Evolutionary conservation across 2,113 vertebrate genomes (phyloP), one percentile per base, ranked within the genome.

Genomic region (Lagopus muta): DNA sequence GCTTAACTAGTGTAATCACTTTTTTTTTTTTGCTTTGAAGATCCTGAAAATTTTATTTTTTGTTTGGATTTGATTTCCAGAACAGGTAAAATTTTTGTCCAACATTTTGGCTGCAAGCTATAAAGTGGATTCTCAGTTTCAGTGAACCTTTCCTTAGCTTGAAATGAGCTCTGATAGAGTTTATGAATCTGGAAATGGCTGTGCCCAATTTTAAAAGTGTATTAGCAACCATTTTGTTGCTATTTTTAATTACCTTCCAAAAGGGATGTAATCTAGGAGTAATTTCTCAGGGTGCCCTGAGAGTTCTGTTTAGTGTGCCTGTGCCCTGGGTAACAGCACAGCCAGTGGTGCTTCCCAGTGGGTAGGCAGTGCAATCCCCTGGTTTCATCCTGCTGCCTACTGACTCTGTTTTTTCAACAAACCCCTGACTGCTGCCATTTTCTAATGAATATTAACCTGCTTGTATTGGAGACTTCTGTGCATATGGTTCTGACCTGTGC

Each of bases 261-360:
- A 36, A 70, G 15, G 16, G 36, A 11, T 2, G 13, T 17, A 13
- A 47, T 27, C 15, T 21, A 18, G 19, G 57, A 19, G 21, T 72
- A 2, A 0, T 8, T 77, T 60, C 38, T 45, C 42, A 4, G 1
- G 0, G 11, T n/a, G 58, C n/a, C 55, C 24, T 2, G 30, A 11
- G 57, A 8, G 19, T 7, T 32, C 18, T 22, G 19, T 66, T 45
- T 61, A 0, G 7, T n/a, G 40, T 40, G 36, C 25, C 19, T n/a
- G 40, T 40, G 36, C 25, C 19, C 2, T 13, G 18, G 22, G 16
- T 12, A 34, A 16, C 1, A 9, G 28, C 43, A 6, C 0, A 30
- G 43, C 43, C 21, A 42, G 34, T 1, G 10, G 8, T 36, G 40
- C n/a, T 6, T 0, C 13, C 2, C 25, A 1, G 12, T 27, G 4